Base-by-base conservation (phyloP, 2,113 vertebrate species). In the Tonatia bakeri region DNA sequence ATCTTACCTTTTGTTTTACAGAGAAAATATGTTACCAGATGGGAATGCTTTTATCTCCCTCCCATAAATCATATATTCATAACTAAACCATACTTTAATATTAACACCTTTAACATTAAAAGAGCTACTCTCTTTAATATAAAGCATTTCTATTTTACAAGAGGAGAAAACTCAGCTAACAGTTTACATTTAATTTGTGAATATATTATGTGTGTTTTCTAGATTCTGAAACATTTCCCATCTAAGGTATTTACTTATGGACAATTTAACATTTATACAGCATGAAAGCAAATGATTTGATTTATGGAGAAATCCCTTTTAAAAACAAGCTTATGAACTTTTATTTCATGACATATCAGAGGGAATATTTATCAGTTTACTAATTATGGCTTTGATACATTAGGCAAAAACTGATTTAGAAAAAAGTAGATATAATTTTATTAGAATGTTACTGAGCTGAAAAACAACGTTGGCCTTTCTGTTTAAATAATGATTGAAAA, bases 401-500 rank as follows among this genome's bases (percentile, higher is more conserved):
- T 19, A 97, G 76, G 8, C 24, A 93, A 87, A 64, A 96, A 97
- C 81, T 94, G 83, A 96, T 97, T 97, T 97, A 88, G 59, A 69
- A 83, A 88, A 97, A 80, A 85, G 76, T 31, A 94, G 87, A 85
- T 96, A 93, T 77, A 97, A 26, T 59, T 97, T 95, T 83, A 98
- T 96, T 83, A 80, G 40, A 97, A 96, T 95, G 0, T 96, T 97
- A 97, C 90, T 97, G 87, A 94, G 14, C 82, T 96, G 86, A 70
- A 88, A 86, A 97, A 88, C 40, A 36, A 52, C 47, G 94, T 93
- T 87, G 52, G 81, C 26, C 20, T 97, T 97, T 91, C 73, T 38
- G 33, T 94, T 96, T 95, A 97, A 95, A 97, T 97, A 95, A 96
- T 94, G 85, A 93, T 97, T 31, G 90, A 87, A 97, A 96, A 97